These are phyloP conservation scores for Drosophila virilis DNA, from an alignment of 1,140 invertebrate genomes.

Conservation along the genomic window DNA sequence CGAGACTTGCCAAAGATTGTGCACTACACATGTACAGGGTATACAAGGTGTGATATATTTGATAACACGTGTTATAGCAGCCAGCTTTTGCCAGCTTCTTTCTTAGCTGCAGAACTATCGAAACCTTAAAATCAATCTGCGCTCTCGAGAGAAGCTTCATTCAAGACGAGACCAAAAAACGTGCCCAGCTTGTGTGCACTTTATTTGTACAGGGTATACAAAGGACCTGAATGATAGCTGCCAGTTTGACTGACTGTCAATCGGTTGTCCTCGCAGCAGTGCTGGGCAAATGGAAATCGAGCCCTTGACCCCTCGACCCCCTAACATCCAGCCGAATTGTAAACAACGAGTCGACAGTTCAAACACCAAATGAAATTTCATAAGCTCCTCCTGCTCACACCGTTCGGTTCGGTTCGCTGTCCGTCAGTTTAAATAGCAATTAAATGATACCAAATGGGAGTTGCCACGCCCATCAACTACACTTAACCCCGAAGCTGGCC, in stretches of 20 bases:
- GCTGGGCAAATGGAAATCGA: constrained; percentile 3
- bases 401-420: neutral
- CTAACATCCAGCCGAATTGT: constrained; percentile 3
- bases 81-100: too few species aligned
- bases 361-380: constrained; percentile 76
- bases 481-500: neutral
- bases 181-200: neutral
- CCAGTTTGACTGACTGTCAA: constrained; percentile 47
- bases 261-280: constrained; percentile 20
- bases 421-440: constrained; percentile 72
- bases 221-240: neutral
- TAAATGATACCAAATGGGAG: constrained; percentile 52
- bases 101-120: too few species aligned
- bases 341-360: constrained; percentile 53
- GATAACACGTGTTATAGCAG: too few species aligned
- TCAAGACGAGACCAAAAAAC: neutral
- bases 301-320: neutral
- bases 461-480: neutral
- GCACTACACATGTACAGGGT: constrained; percentile 3
- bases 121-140: too few species aligned
- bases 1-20: too few species aligned
- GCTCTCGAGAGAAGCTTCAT: too few species aligned
- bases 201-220: constrained; percentile 12
- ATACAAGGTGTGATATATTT: neutral
- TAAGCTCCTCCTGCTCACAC: constrained; percentile 44